Evolutionary conservation across 2,888 invertebrate genomes (phyloP).

Genomic region (Lagria hirta): DNA sequence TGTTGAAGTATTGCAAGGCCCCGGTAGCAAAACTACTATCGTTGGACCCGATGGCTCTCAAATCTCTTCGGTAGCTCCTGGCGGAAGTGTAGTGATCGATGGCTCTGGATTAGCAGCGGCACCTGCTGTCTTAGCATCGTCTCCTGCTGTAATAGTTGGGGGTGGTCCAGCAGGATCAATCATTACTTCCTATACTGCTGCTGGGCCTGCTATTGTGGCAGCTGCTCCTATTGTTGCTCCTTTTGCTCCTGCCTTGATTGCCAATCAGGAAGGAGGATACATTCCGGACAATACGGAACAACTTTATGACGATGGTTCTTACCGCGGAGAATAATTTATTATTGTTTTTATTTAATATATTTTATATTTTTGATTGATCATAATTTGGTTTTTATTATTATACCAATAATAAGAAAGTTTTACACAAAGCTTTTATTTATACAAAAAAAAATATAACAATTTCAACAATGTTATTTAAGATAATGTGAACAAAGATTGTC

Average conservation of each 20-base stretch:
- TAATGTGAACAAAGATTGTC: no score
- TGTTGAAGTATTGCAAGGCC: constrained; percentile 41
- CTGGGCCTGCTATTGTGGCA: constrained; percentile 13
- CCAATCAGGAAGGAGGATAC: constrained; percentile 21
- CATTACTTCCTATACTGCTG: constrained; percentile 32
- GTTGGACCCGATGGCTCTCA: constrained; percentile 43
- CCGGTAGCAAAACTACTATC: constrained; percentile 39
- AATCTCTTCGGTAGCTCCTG: constrained; percentile 38
- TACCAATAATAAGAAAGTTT: no score
- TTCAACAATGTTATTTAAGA: no score
- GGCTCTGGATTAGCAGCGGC: constrained; percentile 30
- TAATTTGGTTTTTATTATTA: no score
- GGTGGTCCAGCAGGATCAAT: constrained; percentile 38
- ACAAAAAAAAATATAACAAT: no score
- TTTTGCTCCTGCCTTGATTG: constrained; percentile 1
- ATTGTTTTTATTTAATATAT: no score
- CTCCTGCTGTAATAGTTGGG: constrained; percentile 24
- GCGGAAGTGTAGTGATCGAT: constrained; percentile 38
- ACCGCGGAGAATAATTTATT: constrained; percentile 21
- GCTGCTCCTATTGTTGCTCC: constrained; percentile 3
- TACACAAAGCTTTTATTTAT: no score
- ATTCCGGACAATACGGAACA: constrained; percentile 21
- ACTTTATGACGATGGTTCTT: constrained; percentile 26
- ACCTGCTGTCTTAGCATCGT: constrained; percentile 22
- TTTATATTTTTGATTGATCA: no score